A percentile compares a stretch with the other conserved stretches of the same genome.
These are phyloP conservation scores for Machimus atricapillus DNA, from an alignment of 2,888 invertebrate genomes.

Conservation along the genomic window DNA sequence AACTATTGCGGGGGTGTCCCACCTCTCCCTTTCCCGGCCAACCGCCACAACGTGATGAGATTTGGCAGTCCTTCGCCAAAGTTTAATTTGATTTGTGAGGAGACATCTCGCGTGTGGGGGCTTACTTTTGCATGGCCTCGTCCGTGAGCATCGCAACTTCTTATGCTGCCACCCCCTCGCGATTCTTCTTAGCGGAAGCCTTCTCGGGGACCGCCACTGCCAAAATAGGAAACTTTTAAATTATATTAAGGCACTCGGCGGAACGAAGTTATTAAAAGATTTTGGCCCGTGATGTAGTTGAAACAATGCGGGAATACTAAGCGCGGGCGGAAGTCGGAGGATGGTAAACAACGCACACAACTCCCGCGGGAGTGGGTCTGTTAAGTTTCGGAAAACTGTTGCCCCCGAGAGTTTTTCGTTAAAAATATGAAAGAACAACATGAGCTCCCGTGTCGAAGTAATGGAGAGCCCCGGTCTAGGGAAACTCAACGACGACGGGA, in stretches of 20 bases:
- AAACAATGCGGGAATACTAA: neutral
- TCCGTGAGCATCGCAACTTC: slow-evolving; percentile 4
- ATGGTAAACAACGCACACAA: neutral
- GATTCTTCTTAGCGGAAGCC: neutral
- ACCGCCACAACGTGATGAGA: neutral
- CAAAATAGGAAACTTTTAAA: slow-evolving; percentile 25
- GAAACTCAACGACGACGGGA: neutral
- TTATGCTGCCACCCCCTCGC: neutral
- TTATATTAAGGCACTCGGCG: neutral
- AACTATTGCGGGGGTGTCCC: slow-evolving; percentile 1
- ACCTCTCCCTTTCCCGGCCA: neutral
- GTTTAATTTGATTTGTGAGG: slow-evolving; percentile 29
- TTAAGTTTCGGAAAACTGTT: neutral
- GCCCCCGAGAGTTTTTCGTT: neutral
- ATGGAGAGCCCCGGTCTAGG: neutral
- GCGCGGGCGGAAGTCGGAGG: neutral
- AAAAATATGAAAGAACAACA: neutral
- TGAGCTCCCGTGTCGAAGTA: neutral
- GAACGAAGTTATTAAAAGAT: slow-evolving; percentile 23
- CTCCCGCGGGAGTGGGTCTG: neutral
- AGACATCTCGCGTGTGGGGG: slow-evolving; percentile 2
- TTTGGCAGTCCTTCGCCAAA: slow-evolving; percentile 16
- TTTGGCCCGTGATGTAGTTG: neutral
- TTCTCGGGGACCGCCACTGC: neutral
- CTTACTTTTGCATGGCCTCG: neutral